Evolutionary conservation across 1,140 invertebrate genomes (phyloP).

Genomic region (Ctenoplectra terminalis): DNA sequence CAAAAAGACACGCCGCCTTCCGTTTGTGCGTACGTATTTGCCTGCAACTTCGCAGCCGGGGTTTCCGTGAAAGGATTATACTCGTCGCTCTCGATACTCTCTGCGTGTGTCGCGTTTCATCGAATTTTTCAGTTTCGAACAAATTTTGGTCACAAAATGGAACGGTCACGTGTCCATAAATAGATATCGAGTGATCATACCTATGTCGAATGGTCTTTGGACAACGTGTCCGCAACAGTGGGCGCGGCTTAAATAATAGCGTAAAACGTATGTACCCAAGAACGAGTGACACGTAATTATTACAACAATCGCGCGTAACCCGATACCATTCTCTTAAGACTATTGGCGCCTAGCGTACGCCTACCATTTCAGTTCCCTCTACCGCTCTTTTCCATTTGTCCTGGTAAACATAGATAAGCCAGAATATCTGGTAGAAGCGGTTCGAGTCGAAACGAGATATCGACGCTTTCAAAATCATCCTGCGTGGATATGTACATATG

Average conservation of each 20-base stretch:
- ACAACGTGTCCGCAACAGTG: conserved; percentile 23
- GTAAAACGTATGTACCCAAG: conserved; percentile 28
- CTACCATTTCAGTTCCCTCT: conserved; percentile 20
- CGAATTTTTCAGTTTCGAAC: background rate
- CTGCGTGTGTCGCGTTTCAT: too few species aligned
- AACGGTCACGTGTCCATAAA: background rate
- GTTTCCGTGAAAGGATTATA: too few species aligned
- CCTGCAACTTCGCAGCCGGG: background rate
- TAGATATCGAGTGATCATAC: background rate
- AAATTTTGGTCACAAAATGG: background rate
- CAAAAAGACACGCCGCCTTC: background rate
- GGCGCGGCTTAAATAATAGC: conserved; percentile 52
- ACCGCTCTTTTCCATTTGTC: background rate
- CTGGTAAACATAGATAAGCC: conserved; percentile 26
- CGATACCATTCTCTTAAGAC: conserved; percentile 34
- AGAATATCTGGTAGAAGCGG: background rate
- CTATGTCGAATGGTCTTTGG: background rate
- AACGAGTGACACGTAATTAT: conserved; percentile 52
- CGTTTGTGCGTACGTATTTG: background rate
- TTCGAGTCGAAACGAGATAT: conserved; percentile 41
- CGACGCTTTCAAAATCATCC: conserved; percentile 35
- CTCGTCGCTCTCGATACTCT: background rate
- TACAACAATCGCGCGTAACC: conserved; percentile 49
- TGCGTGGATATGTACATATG: too few species aligned
- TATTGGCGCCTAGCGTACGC: conserved; percentile 55